Percentiles rank a stretch among this genome's conserved stretches.
phyloP scores from a whole-genome alignment of 2,113 vertebrate genomes.

The Oreochromis spilurus region DNA sequence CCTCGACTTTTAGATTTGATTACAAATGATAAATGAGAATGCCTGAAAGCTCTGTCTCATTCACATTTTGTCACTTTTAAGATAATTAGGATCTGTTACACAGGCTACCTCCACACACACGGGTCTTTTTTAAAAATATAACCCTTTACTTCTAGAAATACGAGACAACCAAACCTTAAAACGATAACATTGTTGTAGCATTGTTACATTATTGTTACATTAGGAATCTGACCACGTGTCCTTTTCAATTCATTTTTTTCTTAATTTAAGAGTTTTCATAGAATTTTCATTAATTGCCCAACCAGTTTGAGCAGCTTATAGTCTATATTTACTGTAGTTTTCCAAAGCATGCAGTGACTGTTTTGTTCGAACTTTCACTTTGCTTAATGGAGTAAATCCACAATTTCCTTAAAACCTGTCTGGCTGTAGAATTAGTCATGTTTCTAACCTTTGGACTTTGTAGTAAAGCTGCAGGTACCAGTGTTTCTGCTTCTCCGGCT shows the following conservation, averaged over 20 bases:
- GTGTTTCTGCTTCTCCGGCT: neutral
- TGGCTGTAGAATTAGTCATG: neutral
- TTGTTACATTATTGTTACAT: neutral
- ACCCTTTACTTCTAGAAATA: neutral
- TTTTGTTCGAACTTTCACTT: neutral
- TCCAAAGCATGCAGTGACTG: neutral
- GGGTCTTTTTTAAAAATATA: neutral
- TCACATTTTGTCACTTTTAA: neutral
- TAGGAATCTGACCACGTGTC: neutral
- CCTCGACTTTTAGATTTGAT: neutral
- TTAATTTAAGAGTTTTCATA: neutral
- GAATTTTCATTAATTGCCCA: neutral
- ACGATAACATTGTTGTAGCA: neutral
- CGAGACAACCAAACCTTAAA: neutral
- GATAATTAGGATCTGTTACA: neutral
- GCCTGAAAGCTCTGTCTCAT: neutral
- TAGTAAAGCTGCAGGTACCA: neutral
- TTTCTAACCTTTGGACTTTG: neutral
- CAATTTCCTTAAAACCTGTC: neutral
- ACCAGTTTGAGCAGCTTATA: neutral
- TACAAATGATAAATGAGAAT: neutral
- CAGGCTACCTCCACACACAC: neutral
- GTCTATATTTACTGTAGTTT: neutral
- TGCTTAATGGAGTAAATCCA: neutral
- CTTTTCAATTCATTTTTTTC: neutral